phyloP scores from a whole-genome alignment of 2,797 vertebrate species.

The Pseudocheirus occidentalis region DNA sequence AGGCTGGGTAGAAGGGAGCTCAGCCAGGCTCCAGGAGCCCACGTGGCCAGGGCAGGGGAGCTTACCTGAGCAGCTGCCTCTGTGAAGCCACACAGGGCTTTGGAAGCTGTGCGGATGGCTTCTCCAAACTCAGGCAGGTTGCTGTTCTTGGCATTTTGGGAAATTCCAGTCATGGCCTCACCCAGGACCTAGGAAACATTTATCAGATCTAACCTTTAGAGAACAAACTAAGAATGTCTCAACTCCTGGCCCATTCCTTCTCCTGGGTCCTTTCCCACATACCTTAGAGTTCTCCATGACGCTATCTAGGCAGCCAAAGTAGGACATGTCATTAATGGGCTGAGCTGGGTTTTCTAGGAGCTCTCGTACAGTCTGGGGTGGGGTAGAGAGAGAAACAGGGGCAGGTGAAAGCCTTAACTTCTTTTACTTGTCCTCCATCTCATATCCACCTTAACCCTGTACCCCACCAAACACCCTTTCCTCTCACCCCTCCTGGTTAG shows the following conservation, averaged over 20 bases:
- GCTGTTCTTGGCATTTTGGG: slow-evolving; percentile 97
- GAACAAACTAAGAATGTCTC: neutral
- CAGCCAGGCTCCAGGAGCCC: neutral
- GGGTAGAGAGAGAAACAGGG: neutral
- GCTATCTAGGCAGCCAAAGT: slow-evolving; percentile 97
- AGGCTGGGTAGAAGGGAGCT: neutral
- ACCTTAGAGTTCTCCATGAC: slow-evolving; percentile 99
- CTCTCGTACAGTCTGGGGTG: slow-evolving; percentile 91
- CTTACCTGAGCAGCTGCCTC: slow-evolving; percentile 96
- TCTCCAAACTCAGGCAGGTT: slow-evolving; percentile 96
- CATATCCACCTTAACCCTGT: neutral
- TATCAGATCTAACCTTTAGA: neutral
- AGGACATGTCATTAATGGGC: slow-evolving; percentile 93
- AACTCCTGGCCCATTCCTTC: neutral
- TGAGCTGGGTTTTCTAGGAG: slow-evolving; percentile 97
- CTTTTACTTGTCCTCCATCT: neutral
- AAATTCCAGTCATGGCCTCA: slow-evolving; percentile 98
- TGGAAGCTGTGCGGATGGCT: slow-evolving; percentile 93
- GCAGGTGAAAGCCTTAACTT: slow-evolving; percentile 11
- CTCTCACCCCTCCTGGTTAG: fast-evolving
- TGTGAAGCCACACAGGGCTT: slow-evolving; percentile 96
- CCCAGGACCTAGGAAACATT: slow-evolving; percentile 90
- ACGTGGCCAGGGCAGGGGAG: neutral
- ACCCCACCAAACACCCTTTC: neutral
- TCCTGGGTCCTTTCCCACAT: neutral